A percentile compares a stretch with the other conserved stretches of the same genome.
phyloP scores from a whole-genome alignment of 2,797 vertebrate genomes.

The Danio albolineatus region DNA sequence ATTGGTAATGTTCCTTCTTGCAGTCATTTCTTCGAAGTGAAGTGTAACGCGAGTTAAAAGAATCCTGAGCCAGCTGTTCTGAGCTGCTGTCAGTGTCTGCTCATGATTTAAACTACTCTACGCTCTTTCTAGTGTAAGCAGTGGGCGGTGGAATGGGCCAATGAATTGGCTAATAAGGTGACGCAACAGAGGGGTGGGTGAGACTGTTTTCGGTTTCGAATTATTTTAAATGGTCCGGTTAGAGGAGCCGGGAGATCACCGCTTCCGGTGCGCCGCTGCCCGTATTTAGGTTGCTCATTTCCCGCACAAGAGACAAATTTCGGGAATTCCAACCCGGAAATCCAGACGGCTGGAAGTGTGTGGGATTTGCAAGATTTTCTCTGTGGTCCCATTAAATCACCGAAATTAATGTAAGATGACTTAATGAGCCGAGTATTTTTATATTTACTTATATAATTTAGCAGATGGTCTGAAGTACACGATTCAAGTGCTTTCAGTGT shows the following conservation, averaged over 20 bases:
- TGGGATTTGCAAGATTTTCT: background rate
- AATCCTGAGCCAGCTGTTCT: background rate
- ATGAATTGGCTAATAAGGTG: conserved; percentile 15
- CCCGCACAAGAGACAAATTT: conserved; percentile 26
- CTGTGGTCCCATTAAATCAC: background rate
- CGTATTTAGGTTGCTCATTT: conserved; percentile 37
- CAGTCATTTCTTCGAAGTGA: background rate
- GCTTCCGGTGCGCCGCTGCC: conserved; percentile 48
- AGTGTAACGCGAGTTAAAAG: background rate
- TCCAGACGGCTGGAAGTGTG: background rate
- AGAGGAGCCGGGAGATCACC: conserved; percentile 37
- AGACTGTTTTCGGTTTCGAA: conserved; percentile 77
- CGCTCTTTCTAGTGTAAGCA: background rate
- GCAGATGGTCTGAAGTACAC: background rate
- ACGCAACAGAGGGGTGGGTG: conserved; percentile 24
- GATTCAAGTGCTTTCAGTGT: too few relatives aligned
- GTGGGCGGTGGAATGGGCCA: conserved; percentile 23
- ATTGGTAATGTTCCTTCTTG: background rate
- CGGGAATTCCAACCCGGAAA: conserved; percentile 24
- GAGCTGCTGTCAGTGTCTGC: background rate
- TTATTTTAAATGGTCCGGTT: conserved; percentile 72
- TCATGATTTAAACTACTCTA: conserved; percentile 1
- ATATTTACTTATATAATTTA: background rate
- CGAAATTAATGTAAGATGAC: background rate
- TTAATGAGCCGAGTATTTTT: background rate